Base-by-base conservation (phyloP, 2,113 vertebrate species). In the Arvicanthis niloticus region DNA sequence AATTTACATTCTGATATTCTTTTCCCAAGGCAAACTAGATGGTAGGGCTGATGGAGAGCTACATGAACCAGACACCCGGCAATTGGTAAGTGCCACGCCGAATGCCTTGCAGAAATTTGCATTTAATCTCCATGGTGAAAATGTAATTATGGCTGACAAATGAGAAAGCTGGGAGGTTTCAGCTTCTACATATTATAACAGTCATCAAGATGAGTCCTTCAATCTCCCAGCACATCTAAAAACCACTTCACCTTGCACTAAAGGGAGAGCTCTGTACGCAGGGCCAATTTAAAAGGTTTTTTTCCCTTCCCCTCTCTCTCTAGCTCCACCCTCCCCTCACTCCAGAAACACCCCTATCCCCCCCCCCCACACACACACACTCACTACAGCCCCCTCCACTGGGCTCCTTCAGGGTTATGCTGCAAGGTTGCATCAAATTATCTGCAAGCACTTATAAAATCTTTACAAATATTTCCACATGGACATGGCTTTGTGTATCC, bases 1-100 rank as follows among this genome's bases (percentile, higher is more conserved):
- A 92, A 93, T 77, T 78, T 58, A 42, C 90, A 73, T 51, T 92
- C 8, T 78, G 65, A 84, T 34, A 48, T 89, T 84, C 84, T 78
- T 68, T 16, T 48, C 24, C 7, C 60, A 62, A 62, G 11, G 48
- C 62, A 82, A 34, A 85, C 51, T 76, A 80, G 77, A 84, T 29
- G 75, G 51, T 62, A 58, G 13, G 60, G 60, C 68, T 88, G 88
- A 42, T 26, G 1, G 3, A 26, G 75, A 62, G 78, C 67, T 31
- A 2, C 56, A 9, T 3, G 53, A 17, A 62, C 9, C 15, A 67
- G 51, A 19, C 15, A 53, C 40, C 2, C 40, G n/a, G 62, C n/a
- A 48, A 53, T 78, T 16, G n/a, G 53, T 67, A 13, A 62, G 15
- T 9, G 22, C 78, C 76, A 5, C 5, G 0, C 45, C 11, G 68